phyloP scores from a whole-genome alignment of 2,797 vertebrate genomes.

The Tangara arthus region DNA sequence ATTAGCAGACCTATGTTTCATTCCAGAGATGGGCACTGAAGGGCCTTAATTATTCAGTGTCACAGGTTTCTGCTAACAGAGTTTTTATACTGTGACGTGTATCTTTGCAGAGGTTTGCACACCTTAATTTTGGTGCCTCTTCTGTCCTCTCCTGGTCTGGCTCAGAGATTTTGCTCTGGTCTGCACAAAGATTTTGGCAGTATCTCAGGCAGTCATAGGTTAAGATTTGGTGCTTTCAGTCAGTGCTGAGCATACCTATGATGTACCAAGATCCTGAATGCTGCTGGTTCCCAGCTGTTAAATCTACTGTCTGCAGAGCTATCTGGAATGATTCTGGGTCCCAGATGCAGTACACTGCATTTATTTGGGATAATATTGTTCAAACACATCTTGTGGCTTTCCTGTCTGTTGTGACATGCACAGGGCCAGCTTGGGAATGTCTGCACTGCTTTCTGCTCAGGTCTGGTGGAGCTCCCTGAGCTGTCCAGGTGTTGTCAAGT shows the following conservation, averaged over 20 bases:
- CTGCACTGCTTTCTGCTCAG: not conserved
- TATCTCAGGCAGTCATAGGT: not conserved
- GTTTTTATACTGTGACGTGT: not conserved
- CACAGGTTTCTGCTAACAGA: not conserved
- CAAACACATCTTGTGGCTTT: not conserved
- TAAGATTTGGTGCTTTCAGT: not conserved
- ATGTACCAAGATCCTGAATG: not conserved
- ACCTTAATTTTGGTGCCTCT: not conserved
- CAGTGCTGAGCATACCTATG: rapidly evolving
- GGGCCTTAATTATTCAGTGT: not conserved
- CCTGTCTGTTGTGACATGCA: not conserved
- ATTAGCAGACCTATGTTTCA: not conserved
- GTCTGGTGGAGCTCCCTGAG: not conserved
- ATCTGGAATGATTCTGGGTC: not conserved
- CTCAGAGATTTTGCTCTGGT: not conserved
- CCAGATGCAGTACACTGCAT: not conserved
- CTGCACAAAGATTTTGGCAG: not conserved
- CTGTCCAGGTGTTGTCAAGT: not conserved
- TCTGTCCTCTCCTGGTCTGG: not conserved
- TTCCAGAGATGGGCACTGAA: not conserved
- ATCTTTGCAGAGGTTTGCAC: not conserved
- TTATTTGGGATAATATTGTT: not conserved
- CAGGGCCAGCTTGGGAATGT: not conserved
- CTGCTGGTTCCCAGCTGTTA: not conserved
- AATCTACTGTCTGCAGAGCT: not conserved